These are phyloP conservation scores for Proterorhinus semilunaris DNA, from an alignment of 2,113 vertebrate genomes.

Conservation along the genomic window DNA sequence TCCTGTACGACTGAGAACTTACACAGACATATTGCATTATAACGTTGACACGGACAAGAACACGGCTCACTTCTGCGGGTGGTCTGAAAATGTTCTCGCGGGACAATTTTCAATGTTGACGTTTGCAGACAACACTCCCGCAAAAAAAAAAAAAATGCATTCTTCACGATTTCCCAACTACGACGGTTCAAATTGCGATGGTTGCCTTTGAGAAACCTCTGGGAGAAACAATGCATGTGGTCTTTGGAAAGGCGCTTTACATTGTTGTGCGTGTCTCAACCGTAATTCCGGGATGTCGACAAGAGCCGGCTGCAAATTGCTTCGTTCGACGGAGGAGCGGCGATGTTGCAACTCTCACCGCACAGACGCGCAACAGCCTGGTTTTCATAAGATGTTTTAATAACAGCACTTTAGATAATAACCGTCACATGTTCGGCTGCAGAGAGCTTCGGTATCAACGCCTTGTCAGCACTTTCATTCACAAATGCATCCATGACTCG, in stretches of 20 bases:
- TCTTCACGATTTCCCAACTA: no score
- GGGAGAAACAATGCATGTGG: not conserved
- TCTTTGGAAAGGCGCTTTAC: slow-evolving; percentile 7
- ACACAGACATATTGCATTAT: no score
- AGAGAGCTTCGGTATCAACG: not conserved
- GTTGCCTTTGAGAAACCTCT: not conserved
- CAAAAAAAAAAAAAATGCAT: no score
- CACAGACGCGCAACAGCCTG: not conserved
- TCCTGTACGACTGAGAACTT: no score
- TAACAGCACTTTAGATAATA: slow-evolving; percentile 1
- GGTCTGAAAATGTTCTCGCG: no score
- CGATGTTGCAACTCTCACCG: not conserved
- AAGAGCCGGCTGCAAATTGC: not conserved
- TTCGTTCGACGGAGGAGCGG: not conserved
- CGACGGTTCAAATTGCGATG: no score
- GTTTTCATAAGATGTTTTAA: not conserved
- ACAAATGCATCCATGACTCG: not conserved
- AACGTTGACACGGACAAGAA: no score
- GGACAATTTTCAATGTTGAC: no score
- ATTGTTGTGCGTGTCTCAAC: not conserved
- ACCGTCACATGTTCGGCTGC: not conserved
- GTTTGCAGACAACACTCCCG: no score
- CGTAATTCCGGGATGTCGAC: not conserved
- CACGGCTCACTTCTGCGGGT: no score
- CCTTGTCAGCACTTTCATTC: slow-evolving; percentile 9